Percentiles rank a stretch among this genome's conserved stretches.
phyloP scores from a whole-genome alignment of 2,113 vertebrate genomes.

The Hemibagrus wyckioides region DNA sequence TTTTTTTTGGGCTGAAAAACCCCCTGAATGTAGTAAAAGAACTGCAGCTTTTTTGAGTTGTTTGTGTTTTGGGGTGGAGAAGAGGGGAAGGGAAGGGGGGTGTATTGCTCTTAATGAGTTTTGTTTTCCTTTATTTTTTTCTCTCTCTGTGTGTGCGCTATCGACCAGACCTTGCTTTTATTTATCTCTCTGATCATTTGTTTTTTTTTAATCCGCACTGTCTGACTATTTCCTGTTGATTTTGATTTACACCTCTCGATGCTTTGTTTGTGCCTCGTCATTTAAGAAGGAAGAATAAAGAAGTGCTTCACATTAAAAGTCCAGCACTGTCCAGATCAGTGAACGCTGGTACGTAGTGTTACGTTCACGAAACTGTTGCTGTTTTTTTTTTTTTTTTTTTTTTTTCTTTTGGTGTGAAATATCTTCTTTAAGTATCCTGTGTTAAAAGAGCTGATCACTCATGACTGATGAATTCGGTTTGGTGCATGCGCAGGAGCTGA shows the following conservation, averaged over 20 bases:
- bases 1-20: conserved; percentile 26
- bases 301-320: not conserved
- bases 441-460: conserved; percentile 2
- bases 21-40: not conserved
- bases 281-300: not conserved
- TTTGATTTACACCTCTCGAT: conserved; percentile 31
- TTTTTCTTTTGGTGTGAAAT: not conserved
- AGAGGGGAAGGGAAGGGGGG: not conserved
- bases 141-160: not conserved
- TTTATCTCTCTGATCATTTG: not conserved
- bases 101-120: not conserved
- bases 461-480: not conserved
- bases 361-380: not conserved
- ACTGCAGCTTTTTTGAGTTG: not conserved
- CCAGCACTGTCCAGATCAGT: not conserved
- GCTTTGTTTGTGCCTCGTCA: conserved; percentile 39
- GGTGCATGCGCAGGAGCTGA: not conserved
- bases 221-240: too few species aligned
- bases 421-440: not conserved
- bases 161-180: conserved; percentile 35
- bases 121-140: not conserved
- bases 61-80: not conserved
- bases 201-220: conserved; percentile 20
- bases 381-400: not conserved
- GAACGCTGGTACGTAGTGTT: not conserved